phyloP scores from a whole-genome alignment of 2,113 vertebrate genomes.

The Oreamnos americanus region DNA sequence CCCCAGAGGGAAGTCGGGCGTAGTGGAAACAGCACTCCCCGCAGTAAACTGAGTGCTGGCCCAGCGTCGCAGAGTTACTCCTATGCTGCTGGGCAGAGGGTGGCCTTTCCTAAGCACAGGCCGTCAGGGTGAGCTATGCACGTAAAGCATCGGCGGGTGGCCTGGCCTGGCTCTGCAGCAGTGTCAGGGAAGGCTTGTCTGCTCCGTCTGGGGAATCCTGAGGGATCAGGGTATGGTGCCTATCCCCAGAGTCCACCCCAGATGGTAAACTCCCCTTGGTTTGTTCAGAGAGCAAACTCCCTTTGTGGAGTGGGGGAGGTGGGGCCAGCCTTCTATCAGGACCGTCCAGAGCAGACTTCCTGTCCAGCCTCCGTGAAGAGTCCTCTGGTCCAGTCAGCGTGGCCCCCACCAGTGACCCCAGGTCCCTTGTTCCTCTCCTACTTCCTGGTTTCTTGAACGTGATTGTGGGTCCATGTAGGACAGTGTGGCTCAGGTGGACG shows the following conservation, averaged over 20 bases:
- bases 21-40: neutral
- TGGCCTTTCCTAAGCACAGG: neutral
- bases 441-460: neutral
- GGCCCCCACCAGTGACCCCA: neutral
- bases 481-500: neutral
- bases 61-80: neutral
- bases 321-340: neutral
- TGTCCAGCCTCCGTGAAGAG: neutral
- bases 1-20: neutral
- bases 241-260: neutral
- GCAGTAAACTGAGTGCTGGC: neutral
- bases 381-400: neutral
- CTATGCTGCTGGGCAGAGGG: neutral
- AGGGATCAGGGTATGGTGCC: neutral
- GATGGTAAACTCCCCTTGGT: neutral
- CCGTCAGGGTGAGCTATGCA: accelerated
- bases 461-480: neutral
- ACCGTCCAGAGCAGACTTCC: neutral
- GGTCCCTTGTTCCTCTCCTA: neutral
- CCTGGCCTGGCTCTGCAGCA: neutral
- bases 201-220: neutral
- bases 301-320: neutral
- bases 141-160: accelerated
- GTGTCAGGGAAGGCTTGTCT: neutral
- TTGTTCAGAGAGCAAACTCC: neutral